Conservation (phyloP, 2,797 vertebrate species). For the Helarctos malayanus region DNA sequence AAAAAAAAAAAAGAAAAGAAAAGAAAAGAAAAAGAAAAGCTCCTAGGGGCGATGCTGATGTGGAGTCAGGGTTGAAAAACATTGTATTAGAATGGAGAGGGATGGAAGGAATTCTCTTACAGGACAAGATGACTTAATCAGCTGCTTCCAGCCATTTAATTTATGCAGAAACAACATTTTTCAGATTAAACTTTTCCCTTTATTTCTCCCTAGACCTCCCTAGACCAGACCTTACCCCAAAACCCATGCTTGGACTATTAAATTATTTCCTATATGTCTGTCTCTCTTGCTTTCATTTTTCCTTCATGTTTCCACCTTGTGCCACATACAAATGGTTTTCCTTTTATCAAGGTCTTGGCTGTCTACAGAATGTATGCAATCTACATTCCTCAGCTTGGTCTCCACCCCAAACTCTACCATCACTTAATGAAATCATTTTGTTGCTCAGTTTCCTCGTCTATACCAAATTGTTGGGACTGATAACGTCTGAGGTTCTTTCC, state of each 20-base stretch:
- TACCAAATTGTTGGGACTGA: background rate
- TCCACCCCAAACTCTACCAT: background rate
- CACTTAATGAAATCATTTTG: background rate
- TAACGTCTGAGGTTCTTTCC: background rate
- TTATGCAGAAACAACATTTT: background rate
- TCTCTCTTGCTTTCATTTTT: background rate
- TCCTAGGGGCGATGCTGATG: background rate
- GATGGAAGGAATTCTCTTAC: background rate
- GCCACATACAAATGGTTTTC: background rate
- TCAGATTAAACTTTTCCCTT: constrained; percentile 19
- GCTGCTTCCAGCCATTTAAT: background rate
- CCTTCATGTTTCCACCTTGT: background rate
- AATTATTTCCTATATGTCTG: background rate
- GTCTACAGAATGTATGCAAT: background rate
- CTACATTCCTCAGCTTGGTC: background rate
- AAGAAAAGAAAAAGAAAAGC: background rate
- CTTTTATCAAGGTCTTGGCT: background rate
- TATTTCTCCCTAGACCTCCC: background rate
- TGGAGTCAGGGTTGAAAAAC: constrained; percentile 6
- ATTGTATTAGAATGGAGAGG: background rate
- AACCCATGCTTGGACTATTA: background rate
- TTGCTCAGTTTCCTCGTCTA: background rate
- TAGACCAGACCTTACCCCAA: background rate
- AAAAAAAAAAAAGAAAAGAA: too few species aligned
- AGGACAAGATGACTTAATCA: constrained; percentile 34